These are phyloP conservation scores for Amphipyra tragopoginis DNA, from an alignment of 2,888 invertebrate genomes.

Conservation along the genomic window DNA sequence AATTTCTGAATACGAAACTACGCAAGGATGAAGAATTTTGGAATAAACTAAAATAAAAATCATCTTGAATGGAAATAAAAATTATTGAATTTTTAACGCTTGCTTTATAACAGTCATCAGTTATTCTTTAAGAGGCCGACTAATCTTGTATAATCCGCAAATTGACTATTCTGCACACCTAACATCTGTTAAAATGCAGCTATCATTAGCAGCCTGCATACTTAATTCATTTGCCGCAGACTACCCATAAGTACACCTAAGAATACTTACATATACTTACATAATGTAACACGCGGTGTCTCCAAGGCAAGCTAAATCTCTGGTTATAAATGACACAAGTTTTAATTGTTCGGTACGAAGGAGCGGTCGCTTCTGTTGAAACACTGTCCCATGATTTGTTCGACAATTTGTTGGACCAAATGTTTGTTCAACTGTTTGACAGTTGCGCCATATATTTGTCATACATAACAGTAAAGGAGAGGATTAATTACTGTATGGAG, in stretches of 20 bases:
- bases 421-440: slow-evolving; percentile 44
- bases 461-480: slow-evolving; percentile 10
- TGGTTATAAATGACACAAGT: slow-evolving; percentile 62
- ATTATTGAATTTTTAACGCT: too few species aligned
- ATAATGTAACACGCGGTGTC: slow-evolving; percentile 47
- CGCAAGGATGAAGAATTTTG: too few species aligned
- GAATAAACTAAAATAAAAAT: too few species aligned
- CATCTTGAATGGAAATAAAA: too few species aligned
- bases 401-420: slow-evolving; percentile 50
- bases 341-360: slow-evolving; percentile 60
- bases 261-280: slow-evolving; percentile 9
- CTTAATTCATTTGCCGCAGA: not conserved
- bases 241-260: not conserved
- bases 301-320: slow-evolving; percentile 55
- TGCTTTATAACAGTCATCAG: too few species aligned
- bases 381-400: slow-evolving; percentile 51
- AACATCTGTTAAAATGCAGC: not conserved
- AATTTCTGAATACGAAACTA: too few species aligned
- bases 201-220: not conserved
- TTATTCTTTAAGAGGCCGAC: too few species aligned
- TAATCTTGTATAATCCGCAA: too few species aligned
- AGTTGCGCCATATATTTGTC: slow-evolving; percentile 33
- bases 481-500: slow-evolving; percentile 19
- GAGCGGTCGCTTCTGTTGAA: slow-evolving; percentile 55
- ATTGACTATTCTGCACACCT: too few species aligned